Percentiles rank a stretch among this genome's conserved stretches.
These are phyloP conservation scores for Hypanus sabinus DNA, from an alignment of 2,113 vertebrate genomes.

Conservation along the genomic window DNA sequence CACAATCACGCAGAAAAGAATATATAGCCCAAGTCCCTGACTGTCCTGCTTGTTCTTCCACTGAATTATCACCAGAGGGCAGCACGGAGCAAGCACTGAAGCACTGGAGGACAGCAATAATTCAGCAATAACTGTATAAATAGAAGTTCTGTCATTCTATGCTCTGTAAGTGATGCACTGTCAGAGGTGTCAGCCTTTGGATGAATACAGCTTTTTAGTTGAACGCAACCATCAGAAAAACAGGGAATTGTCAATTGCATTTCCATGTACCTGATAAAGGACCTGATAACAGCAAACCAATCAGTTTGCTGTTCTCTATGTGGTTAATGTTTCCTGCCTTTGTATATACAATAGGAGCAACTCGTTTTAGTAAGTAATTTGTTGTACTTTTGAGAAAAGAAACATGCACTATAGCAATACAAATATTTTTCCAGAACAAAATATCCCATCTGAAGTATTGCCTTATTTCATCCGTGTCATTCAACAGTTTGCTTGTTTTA, in stretches of 20 bases:
- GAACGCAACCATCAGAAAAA: not conserved
- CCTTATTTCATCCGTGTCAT: not conserved
- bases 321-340: not conserved
- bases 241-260: not conserved
- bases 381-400: not conserved
- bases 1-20: too few relatives aligned
- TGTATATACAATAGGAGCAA: not conserved
- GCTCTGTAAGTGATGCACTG: not conserved
- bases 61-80: too few relatives aligned
- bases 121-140: not conserved
- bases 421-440: not conserved
- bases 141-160: not conserved
- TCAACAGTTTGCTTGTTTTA: not conserved
- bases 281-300: too few relatives aligned
- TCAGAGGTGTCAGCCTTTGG: not conserved
- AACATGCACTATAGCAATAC: not conserved
- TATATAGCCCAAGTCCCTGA: too few relatives aligned
- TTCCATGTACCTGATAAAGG: not conserved
- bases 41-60: too few relatives aligned
- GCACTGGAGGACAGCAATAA: too few relatives aligned
- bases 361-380: not conserved
- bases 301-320: not conserved
- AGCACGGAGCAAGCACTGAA: too few relatives aligned
- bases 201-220: not conserved
- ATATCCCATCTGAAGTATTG: not conserved